These are phyloP conservation scores for Cheilinus undulatus DNA, from an alignment of 2,113 vertebrate species.

Conservation along the genomic window DNA sequence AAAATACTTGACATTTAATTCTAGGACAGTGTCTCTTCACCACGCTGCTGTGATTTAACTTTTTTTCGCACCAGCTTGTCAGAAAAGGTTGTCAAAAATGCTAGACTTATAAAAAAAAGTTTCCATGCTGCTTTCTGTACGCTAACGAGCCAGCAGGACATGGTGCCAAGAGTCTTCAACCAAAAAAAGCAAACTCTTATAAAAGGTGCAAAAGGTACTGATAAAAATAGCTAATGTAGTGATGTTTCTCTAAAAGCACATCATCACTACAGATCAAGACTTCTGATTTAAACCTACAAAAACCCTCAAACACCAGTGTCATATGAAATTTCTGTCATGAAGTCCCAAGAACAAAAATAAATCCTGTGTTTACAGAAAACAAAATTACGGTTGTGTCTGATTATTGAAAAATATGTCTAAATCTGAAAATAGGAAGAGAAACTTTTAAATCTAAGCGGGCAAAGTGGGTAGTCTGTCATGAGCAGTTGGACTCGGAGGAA, in stretches of 20 bases:
- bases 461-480: conserved; percentile 28
- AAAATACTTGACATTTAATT: conserved; percentile 53
- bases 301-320: not conserved
- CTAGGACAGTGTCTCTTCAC: conserved; percentile 37
- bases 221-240: conserved; percentile 25
- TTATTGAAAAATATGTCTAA: not conserved
- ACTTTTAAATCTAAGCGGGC: not conserved
- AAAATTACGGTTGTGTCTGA: conserved; percentile 3
- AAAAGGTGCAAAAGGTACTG: too few relatives aligned
- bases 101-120: conserved; percentile 21
- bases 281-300: conserved; percentile 16
- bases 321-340: not conserved
- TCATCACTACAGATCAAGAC: conserved; percentile 10
- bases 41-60: conserved; percentile 12
- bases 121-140: conserved; percentile 6
- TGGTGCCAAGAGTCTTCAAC: not conserved
- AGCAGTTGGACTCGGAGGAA: conserved; percentile 39
- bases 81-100: conserved; percentile 21
- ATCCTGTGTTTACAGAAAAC: not conserved
- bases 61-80: conserved; percentile 23
- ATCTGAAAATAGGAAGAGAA: conserved; percentile 2
- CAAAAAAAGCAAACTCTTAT: conserved; percentile 8
- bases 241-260: not conserved
- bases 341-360: conserved; percentile 1
- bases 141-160: conserved; percentile 20